These are phyloP conservation scores for Chionoecetes opilio DNA, from an alignment of 1,140 invertebrate genomes.

Conservation along the genomic window DNA sequence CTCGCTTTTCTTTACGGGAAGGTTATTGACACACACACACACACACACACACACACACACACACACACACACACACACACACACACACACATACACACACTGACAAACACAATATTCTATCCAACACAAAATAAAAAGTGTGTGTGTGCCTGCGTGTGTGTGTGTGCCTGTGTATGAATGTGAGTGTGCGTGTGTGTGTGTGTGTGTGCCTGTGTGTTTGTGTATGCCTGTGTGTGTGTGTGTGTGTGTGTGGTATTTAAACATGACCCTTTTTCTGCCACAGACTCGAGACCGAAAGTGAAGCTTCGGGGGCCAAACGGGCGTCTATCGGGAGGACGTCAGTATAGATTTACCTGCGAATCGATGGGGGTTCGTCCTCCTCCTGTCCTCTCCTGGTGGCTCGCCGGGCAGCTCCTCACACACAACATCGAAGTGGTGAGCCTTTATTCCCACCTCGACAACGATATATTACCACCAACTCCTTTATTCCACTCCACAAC, in stretches of 20 bases:
- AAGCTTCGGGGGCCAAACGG: conserved; percentile 11
- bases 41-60: conserved; percentile 48
- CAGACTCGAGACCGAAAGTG: conserved; percentile 54
- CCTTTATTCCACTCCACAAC: too few relatives aligned
- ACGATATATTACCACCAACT: too few relatives aligned
- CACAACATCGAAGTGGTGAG: conserved; percentile 51
- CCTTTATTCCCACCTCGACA: too few relatives aligned
- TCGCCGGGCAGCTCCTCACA: conserved; percentile 34
- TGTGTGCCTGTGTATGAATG: too few relatives aligned
- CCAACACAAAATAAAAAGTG: not conserved
- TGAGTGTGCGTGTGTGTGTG: not conserved
- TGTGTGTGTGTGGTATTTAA: not conserved
- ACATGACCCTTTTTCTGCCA: not conserved
- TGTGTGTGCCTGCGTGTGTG: not conserved
- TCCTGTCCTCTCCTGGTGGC: conserved; percentile 69
- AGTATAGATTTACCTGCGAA: conserved; percentile 63
- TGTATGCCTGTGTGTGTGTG: not conserved
- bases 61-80: conserved; percentile 48
- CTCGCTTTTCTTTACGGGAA: too few relatives aligned
- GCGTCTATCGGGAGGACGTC: conserved; percentile 54
- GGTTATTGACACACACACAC: conserved; percentile 37
- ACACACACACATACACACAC: conserved; percentile 44
- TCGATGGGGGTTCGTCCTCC: conserved; percentile 51
- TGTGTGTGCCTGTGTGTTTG: not conserved
- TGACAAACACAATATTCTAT: not conserved